Conservation (phyloP, 2,113 vertebrate species). For the Galbula dea region DNA sequence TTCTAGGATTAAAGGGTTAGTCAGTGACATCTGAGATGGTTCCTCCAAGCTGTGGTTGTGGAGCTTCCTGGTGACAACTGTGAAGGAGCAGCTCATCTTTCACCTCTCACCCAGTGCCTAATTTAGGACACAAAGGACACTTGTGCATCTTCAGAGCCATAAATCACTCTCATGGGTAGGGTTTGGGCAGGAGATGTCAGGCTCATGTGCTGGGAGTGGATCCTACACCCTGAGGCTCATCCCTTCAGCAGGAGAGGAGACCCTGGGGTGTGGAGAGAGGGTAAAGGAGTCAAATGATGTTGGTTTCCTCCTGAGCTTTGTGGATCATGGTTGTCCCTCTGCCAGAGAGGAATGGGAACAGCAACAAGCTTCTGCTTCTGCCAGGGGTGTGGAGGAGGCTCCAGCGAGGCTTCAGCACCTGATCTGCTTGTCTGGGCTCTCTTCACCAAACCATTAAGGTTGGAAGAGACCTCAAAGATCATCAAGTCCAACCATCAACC, state of each 20-base stretch:
- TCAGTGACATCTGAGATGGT: neutral
- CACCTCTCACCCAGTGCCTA: neutral
- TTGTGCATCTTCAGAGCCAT: neutral
- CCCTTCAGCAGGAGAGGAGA: too few species aligned
- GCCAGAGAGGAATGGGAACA: neutral
- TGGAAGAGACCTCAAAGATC: too few species aligned
- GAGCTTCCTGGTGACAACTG: neutral
- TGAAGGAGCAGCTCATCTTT: neutral
- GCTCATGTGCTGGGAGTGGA: neutral
- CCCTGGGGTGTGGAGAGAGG: too few species aligned
- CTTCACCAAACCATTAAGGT: too few species aligned
- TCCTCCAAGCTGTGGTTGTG: neutral
- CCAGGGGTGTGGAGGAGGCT: accelerated
- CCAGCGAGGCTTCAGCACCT: accelerated
- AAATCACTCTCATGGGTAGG: neutral
- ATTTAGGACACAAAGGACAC: neutral
- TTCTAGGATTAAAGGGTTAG: neutral
- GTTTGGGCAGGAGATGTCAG: neutral
- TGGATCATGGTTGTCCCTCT: neutral
- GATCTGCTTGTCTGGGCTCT: too few species aligned
- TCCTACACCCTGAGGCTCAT: too few species aligned
- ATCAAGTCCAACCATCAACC: too few species aligned
- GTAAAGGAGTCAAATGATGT: neutral
- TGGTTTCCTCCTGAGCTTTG: neutral
- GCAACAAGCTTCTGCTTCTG: neutral